Conservation (phyloP, 1,140 invertebrate species). For the Babylonia areolata region DNA sequence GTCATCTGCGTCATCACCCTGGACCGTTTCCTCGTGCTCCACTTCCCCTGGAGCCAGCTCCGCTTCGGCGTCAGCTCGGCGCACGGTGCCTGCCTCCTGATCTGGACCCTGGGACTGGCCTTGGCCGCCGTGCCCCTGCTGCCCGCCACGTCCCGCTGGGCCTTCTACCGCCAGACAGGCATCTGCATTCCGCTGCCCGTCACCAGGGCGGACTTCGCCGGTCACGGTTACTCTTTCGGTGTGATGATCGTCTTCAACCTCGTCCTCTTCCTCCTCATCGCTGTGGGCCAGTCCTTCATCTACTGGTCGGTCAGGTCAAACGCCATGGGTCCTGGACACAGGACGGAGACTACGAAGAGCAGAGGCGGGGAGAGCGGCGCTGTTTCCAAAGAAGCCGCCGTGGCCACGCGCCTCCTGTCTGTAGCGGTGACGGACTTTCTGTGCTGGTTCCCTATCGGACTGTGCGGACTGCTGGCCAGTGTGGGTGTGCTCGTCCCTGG, state of each 20-base stretch:
- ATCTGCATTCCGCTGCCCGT: slow-evolving; percentile 55
- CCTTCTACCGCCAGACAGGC: slow-evolving; percentile 51
- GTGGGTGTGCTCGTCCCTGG: background rate
- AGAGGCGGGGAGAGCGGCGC: no score
- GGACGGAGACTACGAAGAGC: background rate
- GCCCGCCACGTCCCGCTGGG: slow-evolving; percentile 14
- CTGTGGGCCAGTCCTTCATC: slow-evolving; percentile 41
- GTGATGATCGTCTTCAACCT: slow-evolving; percentile 54
- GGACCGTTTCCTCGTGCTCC: background rate
- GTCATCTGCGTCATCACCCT: slow-evolving; percentile 52
- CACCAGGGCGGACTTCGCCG: slow-evolving; percentile 24
- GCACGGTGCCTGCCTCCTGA: background rate
- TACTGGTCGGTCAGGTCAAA: background rate
- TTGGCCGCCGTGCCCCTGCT: background rate
- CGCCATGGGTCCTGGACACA: background rate
- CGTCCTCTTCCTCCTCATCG: slow-evolving; percentile 46
- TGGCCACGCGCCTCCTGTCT: background rate
- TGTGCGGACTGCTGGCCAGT: background rate
- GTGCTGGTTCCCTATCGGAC: no score
- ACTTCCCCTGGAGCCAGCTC: background rate
- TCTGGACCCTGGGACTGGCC: background rate
- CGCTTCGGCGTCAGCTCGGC: background rate
- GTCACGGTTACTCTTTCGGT: slow-evolving; percentile 47
- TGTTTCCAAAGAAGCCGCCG: background rate
- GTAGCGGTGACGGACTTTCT: no score